These are phyloP conservation scores for Heterohyrax brucei DNA, from an alignment of 2,797 vertebrate genomes.

Conservation along the genomic window DNA sequence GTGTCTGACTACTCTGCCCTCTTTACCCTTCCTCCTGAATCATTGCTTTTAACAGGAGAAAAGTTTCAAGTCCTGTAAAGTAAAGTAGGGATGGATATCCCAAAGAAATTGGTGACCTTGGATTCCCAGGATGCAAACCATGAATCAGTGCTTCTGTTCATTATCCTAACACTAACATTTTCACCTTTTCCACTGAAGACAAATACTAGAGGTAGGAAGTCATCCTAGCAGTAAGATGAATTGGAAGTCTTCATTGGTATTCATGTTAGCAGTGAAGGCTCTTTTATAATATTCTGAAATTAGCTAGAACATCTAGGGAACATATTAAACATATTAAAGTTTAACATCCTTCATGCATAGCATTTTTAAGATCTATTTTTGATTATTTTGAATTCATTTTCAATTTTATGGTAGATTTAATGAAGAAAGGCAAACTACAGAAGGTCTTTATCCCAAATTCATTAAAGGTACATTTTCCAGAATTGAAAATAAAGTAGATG, in stretches of 20 bases:
- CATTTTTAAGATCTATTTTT: conserved; percentile 12
- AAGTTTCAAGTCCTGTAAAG: conserved; percentile 91
- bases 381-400: conserved; percentile 39
- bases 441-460: conserved; percentile 88
- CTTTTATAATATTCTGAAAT: conserved; percentile 20
- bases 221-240: background rate
- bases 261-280: background rate
- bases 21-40: background rate
- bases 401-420: conserved; percentile 87
- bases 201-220: conserved; percentile 89
- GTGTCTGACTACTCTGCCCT: too few species aligned
- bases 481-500: conserved; percentile 90
- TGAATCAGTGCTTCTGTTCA: conserved; percentile 90
- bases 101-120: conserved; percentile 91
- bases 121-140: conserved; percentile 90
- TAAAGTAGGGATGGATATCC: conserved; percentile 89
- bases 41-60: conserved; percentile 87
- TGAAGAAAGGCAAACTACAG: conserved; percentile 89
- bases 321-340: conserved; percentile 15
- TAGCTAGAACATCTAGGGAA: background rate
- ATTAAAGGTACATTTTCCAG: conserved; percentile 90
- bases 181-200: conserved; percentile 90
- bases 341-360: conserved; percentile 10
- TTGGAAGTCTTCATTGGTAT: background rate
- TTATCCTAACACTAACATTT: conserved; percentile 89